Conservation (phyloP, 2,888 invertebrate species). For the Rotaria macrura region DNA sequence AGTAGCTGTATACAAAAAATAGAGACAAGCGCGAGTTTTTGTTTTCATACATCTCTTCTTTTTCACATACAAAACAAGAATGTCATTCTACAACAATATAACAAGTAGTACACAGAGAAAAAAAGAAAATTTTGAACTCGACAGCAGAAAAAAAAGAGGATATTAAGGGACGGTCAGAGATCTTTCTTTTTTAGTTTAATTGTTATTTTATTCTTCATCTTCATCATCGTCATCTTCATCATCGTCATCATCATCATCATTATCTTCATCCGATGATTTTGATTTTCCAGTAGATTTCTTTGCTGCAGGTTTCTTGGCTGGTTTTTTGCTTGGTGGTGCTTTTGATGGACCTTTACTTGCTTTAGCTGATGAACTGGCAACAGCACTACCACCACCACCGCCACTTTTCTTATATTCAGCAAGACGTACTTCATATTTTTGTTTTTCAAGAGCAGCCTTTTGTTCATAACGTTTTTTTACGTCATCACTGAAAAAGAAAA, state of each 20-base stretch:
- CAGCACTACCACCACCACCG: background rate
- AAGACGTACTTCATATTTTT: background rate
- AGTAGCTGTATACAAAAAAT: background rate
- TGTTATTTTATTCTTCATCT: background rate
- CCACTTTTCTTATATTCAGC: background rate
- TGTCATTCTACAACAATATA: slow-evolving; percentile 8
- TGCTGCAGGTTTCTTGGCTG: background rate
- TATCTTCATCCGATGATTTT: background rate
- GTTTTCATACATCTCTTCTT: background rate
- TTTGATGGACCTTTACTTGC: background rate
- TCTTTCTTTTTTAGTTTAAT: background rate
- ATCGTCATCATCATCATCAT: background rate
- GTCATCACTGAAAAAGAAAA: background rate
- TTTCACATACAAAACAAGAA: slow-evolving; percentile 15
- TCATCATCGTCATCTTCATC: background rate
- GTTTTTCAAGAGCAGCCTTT: background rate
- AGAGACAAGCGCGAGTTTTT: background rate
- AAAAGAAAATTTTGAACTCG: background rate
- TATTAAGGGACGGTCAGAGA: background rate
- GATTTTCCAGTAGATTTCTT: background rate
- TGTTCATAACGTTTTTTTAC: background rate
- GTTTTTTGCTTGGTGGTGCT: background rate
- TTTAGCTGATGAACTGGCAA: background rate
- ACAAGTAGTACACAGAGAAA: slow-evolving; percentile 11
- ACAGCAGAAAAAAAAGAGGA: background rate